Evolutionary conservation across 92 coral and sea anemone genomes (phyloP), one percentile per base, ranked within the genome.

Genomic region (Porites evermanni): DNA sequence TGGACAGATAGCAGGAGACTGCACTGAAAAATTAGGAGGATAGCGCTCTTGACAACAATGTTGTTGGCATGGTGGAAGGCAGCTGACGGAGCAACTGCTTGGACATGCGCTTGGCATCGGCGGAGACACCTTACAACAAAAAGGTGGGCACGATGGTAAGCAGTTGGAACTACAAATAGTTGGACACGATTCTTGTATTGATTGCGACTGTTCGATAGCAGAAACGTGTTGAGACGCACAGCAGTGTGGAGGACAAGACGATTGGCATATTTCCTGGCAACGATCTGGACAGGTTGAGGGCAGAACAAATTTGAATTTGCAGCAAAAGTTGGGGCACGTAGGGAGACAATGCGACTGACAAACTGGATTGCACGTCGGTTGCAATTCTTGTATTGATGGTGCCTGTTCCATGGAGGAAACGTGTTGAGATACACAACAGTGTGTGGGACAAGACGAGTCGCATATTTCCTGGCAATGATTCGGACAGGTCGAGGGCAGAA

Each of bases 291-390:
- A 94, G 23, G 67, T 74, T 44, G 67, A n/a, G 11, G 74, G 0
- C 2, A 82, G 16, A 19, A 56, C 8, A 54, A 53, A 9, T 16
- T 23, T 80, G 29, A 72, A 24, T 8, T 73, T 73, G 77, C 94
- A 84, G 84, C 96, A 93, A 12, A 84, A 61, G 44, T 85, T 84
- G n/a, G 91, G 91, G 32, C 96, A 90, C 53, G 91, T 38, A 17
- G 98, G 83, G 19, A 83, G 89, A 75, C 98, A 94, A 61, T 89
- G n/a, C 11, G 80, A 67, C 2, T 13, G 47, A 20, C 90, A 79
- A 71, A 56, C 20, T 60, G 71, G 59, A 17, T 51, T 51, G 76
- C 78, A 78, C 2, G 90, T 64, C 0, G 79, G 80, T 16, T 88
- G 90, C 32, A 29, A 18, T 67, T 70, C 20, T 26, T 64, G 82